Conservation (phyloP, 2,888 invertebrate genomes). For the Zaprionus bogoriensis region DNA sequence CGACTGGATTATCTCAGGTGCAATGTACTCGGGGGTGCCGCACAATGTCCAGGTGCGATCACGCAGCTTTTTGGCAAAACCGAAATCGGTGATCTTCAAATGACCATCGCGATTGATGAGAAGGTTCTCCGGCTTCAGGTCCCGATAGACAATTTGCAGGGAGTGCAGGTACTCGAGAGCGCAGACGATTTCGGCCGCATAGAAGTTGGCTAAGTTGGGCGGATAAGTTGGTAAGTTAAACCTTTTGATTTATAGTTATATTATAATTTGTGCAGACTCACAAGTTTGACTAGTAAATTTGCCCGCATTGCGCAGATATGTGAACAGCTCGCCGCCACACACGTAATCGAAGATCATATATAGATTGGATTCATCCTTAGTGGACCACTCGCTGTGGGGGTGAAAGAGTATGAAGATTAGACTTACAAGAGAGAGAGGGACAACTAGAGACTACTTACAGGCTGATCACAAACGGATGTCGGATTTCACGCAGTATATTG, state of each 20-base stretch:
- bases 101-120: conserved; percentile 96
- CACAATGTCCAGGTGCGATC: conserved; percentile 98
- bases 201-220: conserved; percentile 90
- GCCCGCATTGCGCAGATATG: conserved; percentile 95
- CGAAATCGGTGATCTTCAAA: conserved; percentile 98
- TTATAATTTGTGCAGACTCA: conserved; percentile 77
- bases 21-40: conserved; percentile 98
- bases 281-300: conserved; percentile 93
- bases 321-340: conserved; percentile 98
- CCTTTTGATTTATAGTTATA: neutral
- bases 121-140: conserved; percentile 97
- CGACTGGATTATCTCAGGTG: conserved; percentile 98
- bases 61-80: conserved; percentile 96
- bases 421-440: neutral
- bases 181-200: conserved; percentile 95
- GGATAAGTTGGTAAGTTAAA: neutral
- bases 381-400: conserved; percentile 92
- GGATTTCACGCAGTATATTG: conserved; percentile 93
- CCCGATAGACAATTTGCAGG: conserved; percentile 92
- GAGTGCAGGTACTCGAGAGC: conserved; percentile 97
- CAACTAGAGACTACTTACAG: conserved; percentile 86
- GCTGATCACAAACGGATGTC: conserved; percentile 98
- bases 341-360: conserved; percentile 99
- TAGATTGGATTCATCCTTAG: conserved; percentile 93
- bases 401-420: neutral